phyloP scores from a whole-genome alignment of 2,113 vertebrate species.

The Sisor rabdophorus region DNA sequence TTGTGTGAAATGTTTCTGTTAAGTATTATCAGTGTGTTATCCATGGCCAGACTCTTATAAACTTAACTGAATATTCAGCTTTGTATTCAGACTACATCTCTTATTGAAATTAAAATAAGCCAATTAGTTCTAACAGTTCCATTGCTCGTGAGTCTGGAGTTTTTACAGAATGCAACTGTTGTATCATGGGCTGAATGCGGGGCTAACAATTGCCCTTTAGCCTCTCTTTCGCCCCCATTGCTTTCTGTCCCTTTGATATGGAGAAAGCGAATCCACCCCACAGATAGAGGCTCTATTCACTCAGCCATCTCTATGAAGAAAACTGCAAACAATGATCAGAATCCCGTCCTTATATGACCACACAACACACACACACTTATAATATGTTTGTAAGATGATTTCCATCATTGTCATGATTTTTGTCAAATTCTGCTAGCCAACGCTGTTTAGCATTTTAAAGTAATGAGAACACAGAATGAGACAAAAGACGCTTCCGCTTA shows the following conservation, averaged over 20 bases:
- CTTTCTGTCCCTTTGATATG: constrained; percentile 31
- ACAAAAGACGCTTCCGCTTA: constrained; percentile 14
- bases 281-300: constrained; percentile 31
- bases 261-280: constrained; percentile 31
- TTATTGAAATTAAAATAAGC: background rate
- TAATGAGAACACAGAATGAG: background rate
- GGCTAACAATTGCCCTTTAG: constrained; percentile 33
- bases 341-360: background rate
- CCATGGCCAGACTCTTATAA: background rate
- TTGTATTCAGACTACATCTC: background rate
- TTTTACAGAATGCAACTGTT: constrained; percentile 32
- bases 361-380: background rate
- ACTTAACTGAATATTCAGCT: background rate
- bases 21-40: background rate
- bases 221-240: constrained; percentile 10
- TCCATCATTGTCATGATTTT: background rate
- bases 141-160: background rate
- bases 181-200: constrained; percentile 28
- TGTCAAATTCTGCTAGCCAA: background rate
- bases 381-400: background rate
- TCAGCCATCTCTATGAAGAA: background rate
- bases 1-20: no score
- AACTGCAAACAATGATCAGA: background rate
- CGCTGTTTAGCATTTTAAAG: constrained; percentile 20
- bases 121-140: constrained; percentile 14